Base-by-base conservation (phyloP, 2,113 vertebrate species). In the Perca fluviatilis region DNA sequence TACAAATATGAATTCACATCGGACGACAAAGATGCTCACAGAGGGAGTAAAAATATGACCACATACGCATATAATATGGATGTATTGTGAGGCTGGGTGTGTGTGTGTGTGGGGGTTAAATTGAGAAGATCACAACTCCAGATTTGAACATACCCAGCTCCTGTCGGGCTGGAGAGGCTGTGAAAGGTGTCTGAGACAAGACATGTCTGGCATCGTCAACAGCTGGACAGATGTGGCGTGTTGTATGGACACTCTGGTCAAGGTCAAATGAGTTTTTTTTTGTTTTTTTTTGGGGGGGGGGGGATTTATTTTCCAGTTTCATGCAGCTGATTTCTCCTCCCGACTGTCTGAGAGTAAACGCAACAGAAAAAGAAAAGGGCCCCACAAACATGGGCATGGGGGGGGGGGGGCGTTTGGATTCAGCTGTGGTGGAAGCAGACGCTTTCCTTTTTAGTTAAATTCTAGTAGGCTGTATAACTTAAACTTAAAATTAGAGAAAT, bases 251-350 rank as follows among this genome's bases (percentile, higher is more conserved):
- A 18, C 63, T 71, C 18, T 62, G 40, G 64, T 88, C 92, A 94
- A 95, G 93, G 93, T 95, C 93, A 90, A 67, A 84, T 64, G 15
- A 6, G 2, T 76, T 82, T 76, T 69, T n/a, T 46, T 71, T 40
- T 40, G 30, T 9, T n/a, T n/a, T n/a, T n/a, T n/a, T n/a, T n/a
- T n/a, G n/a, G n/a, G n/a, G n/a, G 7, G 10, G 40, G 40, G 40
- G 40, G 23, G 33, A 27, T 69, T 72, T 76, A n/a, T 65, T 73
- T 82, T 49, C 11, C 15, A 53, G 12, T 63, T 21, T 43, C 12
- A 61, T 47, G 2, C 5, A 46, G 18, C 25, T 53, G 0, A 68
- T 63, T 53, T 56, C n/a, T 58, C 43, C 49, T 69, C 14, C 0
- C 40, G 18, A 14, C 60, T 25, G 13, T 27, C 30, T 30, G 60